A percentile compares a stretch with the other conserved stretches of the same genome.
Evolutionary conservation across 2,113 vertebrate genomes (phyloP).

Genomic region (Carassius auratus): DNA sequence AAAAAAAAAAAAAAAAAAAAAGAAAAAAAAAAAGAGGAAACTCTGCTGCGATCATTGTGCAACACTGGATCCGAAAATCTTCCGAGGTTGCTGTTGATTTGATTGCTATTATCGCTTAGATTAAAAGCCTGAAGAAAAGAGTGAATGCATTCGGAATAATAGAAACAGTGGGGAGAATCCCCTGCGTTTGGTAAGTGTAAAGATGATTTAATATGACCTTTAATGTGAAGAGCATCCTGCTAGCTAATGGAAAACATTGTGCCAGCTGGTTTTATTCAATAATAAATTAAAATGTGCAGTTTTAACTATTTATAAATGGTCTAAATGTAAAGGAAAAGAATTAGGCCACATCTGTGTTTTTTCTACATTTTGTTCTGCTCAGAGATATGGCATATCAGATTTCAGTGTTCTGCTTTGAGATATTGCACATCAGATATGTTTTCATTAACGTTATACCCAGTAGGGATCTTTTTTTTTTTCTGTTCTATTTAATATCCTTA

Average conservation of each 20-base stretch:
- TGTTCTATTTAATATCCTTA: too few relatives aligned
- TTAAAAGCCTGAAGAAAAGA: conserved; percentile 61
- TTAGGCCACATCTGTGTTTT: too few relatives aligned
- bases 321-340: too few relatives aligned
- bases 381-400: too few relatives aligned
- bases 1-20: background rate
- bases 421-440: too few relatives aligned
- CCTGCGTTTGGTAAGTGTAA: conserved; percentile 74
- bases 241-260: background rate
- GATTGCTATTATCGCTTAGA: conserved; percentile 58
- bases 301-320: too few relatives aligned
- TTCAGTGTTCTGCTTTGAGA: too few relatives aligned
- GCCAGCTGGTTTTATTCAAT: too few relatives aligned
- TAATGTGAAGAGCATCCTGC: conserved; percentile 29
- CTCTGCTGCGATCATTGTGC: conserved; percentile 62
- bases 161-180: conserved; percentile 67
- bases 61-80: conserved; percentile 52
- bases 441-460: too few relatives aligned
- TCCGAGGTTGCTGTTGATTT: conserved; percentile 56
- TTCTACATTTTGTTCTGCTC: too few relatives aligned
- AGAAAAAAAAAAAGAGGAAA: conserved; percentile 47
- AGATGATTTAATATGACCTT: conserved; percentile 31
- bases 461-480: too few relatives aligned
- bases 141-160: conserved; percentile 72
- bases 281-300: too few relatives aligned